Evolutionary conservation across 2,888 invertebrate species (phyloP).

Genomic region (Lasioglossum vierecki): DNA sequence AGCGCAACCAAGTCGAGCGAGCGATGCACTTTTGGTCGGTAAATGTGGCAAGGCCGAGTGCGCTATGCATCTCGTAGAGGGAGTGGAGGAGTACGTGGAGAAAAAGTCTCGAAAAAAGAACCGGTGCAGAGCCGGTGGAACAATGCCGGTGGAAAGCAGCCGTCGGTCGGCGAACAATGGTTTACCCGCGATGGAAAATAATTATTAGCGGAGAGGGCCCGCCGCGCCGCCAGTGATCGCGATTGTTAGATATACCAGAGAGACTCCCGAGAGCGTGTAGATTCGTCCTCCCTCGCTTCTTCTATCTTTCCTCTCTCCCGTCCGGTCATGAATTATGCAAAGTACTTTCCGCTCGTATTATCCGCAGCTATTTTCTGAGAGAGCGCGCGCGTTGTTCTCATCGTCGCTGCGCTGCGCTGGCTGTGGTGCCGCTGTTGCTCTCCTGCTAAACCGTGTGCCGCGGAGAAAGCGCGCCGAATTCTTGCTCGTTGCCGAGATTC

Average conservation of each 20-base stretch:
- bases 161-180: constrained; percentile 36
- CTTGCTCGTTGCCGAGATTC: constrained; percentile 23
- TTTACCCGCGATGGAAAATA: constrained; percentile 35
- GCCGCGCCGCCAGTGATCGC: constrained; percentile 32
- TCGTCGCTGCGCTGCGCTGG: constrained; percentile 42
- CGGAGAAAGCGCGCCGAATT: constrained; percentile 57
- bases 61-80: neutral
- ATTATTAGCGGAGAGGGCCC: constrained; percentile 37
- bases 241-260: constrained; percentile 42
- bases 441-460: neutral
- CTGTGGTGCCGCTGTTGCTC: neutral
- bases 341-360: constrained; percentile 59
- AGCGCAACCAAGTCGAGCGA: neutral
- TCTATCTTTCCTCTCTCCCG: neutral
- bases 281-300: too few relatives aligned
- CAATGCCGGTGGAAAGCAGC: constrained; percentile 43
- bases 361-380: constrained; percentile 42
- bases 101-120: constrained; percentile 25
- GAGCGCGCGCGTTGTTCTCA: constrained; percentile 45
- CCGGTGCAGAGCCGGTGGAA: constrained; percentile 5
- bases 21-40: neutral
- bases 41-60: neutral
- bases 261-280: neutral
- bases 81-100: neutral
- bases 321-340: constrained; percentile 59